These are phyloP conservation scores for Drosophila funebris DNA, from an alignment of 1,140 invertebrate species.

Conservation along the genomic window DNA sequence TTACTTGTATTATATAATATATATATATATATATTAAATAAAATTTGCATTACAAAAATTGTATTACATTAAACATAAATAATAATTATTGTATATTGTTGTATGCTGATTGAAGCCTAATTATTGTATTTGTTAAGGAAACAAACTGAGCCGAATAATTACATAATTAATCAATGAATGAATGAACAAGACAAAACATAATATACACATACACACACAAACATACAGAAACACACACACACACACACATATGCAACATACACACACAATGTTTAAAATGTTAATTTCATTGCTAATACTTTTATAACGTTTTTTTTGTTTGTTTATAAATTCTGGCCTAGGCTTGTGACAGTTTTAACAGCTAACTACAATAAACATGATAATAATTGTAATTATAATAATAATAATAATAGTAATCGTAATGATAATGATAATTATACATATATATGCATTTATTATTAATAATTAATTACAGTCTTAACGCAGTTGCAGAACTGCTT, in stretches of 20 bases:
- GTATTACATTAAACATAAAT: slow-evolving; percentile 59
- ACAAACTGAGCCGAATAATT: slow-evolving; percentile 40
- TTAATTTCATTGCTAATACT: slow-evolving; percentile 24
- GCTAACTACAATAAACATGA: slow-evolving; percentile 33
- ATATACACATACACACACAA: too few species aligned
- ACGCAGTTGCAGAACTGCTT: slow-evolving; percentile 42
- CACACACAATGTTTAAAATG: slow-evolving; percentile 4
- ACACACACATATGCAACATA: not conserved
- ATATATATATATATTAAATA: slow-evolving; percentile 16
- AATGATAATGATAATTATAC: slow-evolving; percentile 34
- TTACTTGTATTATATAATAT: not conserved
- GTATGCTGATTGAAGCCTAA: slow-evolving; percentile 21
- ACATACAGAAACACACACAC: not conserved
- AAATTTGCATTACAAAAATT: slow-evolving; percentile 67
- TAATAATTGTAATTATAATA: slow-evolving; percentile 14
- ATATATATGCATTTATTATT: slow-evolving; percentile 28
- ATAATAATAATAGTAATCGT: slow-evolving; percentile 14
- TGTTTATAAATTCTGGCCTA: slow-evolving; percentile 48
- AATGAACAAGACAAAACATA: slow-evolving; percentile 1
- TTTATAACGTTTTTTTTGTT: slow-evolving; percentile 2
- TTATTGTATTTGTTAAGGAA: slow-evolving; percentile 47
- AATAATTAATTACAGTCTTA: slow-evolving; percentile 80
- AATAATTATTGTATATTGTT: slow-evolving; percentile 34
- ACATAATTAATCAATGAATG: slow-evolving; percentile 6
- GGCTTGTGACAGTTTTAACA: slow-evolving; percentile 46